Evolutionary conservation across 2,113 vertebrate genomes (phyloP), one percentile per base, ranked within the genome.

Genomic region (Cricetomys ansorgei): DNA sequence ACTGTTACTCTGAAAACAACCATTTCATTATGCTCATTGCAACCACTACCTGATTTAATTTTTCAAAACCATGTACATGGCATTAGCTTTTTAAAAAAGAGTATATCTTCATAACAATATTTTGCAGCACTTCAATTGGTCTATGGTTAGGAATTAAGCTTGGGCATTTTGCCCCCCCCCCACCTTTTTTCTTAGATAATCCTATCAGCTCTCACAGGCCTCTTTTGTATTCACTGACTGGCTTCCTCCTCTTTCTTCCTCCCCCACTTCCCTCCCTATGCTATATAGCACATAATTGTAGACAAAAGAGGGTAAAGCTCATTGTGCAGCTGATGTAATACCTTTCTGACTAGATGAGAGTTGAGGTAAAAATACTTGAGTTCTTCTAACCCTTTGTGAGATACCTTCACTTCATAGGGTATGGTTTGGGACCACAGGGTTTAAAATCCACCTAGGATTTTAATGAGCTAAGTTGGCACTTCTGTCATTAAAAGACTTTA

Each of bases 1-100:
- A 95, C 12, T 53, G 81, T 62, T 89, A 8, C 34, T 89, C 77
- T 94, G 94, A 94, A 95, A 88, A 67, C 69, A 92, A n/a, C 15
- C 45, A 45, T 95, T 92, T 94, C 13, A 37, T 87, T 96, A 31
- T 89, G 27, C 92, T 64, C 86, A 43, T 95, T 23, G 7, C 88
- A 27, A 50, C 79, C 79, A 65, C n/a, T 45, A 80, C 64, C 76
- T 67, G 89, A 77, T 70, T 88, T 90, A 53, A 37, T 67, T 92
- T 95, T 76, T 72, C 73, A 65, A 80, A 45, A 37, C 50, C 50
- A 25, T n/a, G 88, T 65, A 17, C 57, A 92, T 37, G 40, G 4
- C 40, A 45, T 96, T 93, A 83, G 64, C 72, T 89, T 84, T 77
- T 84, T 86, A 40, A 75, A 64, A 64, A 27, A 57, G 1, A 64